Percentiles rank a stretch among this genome's conserved stretches.
Conservation (phyloP, 2,113 vertebrate genomes). For the Piaya cayana region DNA sequence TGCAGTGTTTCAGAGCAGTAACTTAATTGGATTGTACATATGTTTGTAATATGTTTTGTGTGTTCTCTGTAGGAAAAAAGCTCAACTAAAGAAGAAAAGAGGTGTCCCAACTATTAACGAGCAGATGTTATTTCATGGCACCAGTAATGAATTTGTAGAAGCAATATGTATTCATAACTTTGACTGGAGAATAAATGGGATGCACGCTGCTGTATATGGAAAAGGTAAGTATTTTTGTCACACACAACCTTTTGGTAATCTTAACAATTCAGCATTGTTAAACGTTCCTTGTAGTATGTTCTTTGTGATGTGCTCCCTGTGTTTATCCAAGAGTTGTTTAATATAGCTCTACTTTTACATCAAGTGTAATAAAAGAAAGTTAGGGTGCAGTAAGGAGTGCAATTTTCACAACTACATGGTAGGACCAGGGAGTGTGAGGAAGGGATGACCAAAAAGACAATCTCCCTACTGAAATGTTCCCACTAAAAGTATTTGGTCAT, state of each 20-base stretch:
- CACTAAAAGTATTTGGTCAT: neutral
- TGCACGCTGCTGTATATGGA: slow-evolving; percentile 91
- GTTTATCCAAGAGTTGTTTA: neutral
- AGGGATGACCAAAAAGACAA: neutral
- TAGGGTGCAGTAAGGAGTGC: neutral
- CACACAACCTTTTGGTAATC: neutral
- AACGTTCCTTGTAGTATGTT: neutral
- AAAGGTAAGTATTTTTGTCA: slow-evolving; percentile 82
- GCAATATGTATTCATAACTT: slow-evolving; percentile 98
- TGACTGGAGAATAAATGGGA: slow-evolving; percentile 95
- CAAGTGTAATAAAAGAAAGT: neutral
- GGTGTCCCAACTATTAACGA: slow-evolving; percentile 86
- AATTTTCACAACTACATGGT: neutral
- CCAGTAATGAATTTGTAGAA: slow-evolving; percentile 92
- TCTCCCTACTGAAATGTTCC: neutral
- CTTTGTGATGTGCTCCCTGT: neutral
- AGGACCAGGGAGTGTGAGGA: neutral
- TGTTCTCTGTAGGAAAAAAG: slow-evolving; percentile 87
- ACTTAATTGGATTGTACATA: neutral
- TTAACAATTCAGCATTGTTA: neutral
- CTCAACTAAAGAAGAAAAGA: slow-evolving; percentile 92
- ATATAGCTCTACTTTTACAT: neutral
- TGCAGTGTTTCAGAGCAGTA: neutral
- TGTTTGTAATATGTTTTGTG: slow-evolving; percentile 4
- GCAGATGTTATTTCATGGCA: slow-evolving; percentile 97